A percentile compares a stretch with the other conserved stretches of the same genome.
Conservation (phyloP, 2,797 vertebrate species). For the Anguilla pacifica region DNA sequence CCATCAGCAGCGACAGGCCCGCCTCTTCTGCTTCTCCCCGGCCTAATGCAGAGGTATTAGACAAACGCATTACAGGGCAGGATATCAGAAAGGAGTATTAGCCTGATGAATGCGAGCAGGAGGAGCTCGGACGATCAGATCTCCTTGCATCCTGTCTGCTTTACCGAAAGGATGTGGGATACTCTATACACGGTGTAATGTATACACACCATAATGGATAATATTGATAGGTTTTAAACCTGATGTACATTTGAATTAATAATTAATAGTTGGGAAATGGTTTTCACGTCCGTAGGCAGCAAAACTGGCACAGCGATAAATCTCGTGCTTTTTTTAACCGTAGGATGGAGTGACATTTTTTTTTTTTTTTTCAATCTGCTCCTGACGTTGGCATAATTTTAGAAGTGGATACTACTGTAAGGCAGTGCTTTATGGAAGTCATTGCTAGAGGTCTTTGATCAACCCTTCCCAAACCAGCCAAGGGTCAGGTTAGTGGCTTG, state of each 20-base stretch:
- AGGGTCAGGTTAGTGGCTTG: neutral
- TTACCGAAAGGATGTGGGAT: constrained; percentile 64
- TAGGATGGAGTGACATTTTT: neutral
- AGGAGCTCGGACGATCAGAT: constrained; percentile 59
- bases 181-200: constrained; percentile 76
- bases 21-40: neutral
- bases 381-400: neutral
- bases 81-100: neutral
- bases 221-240: constrained; percentile 70
- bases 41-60: constrained; percentile 9
- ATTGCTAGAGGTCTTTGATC: neutral
- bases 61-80: neutral
- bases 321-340: constrained; percentile 34
- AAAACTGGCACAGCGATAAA: constrained; percentile 47
- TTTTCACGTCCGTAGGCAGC: neutral
- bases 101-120: constrained; percentile 38
- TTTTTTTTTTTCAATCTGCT: neutral
- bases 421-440: neutral
- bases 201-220: constrained; percentile 71
- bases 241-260: constrained; percentile 72
- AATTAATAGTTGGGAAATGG: constrained; percentile 61
- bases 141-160: constrained; percentile 59
- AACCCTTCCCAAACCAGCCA: neutral
- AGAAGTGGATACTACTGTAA: constrained; percentile 54
- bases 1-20: neutral